Evolutionary conservation across 1,140 invertebrate genomes (phyloP).

Genomic region (Drosophila serrata): DNA sequence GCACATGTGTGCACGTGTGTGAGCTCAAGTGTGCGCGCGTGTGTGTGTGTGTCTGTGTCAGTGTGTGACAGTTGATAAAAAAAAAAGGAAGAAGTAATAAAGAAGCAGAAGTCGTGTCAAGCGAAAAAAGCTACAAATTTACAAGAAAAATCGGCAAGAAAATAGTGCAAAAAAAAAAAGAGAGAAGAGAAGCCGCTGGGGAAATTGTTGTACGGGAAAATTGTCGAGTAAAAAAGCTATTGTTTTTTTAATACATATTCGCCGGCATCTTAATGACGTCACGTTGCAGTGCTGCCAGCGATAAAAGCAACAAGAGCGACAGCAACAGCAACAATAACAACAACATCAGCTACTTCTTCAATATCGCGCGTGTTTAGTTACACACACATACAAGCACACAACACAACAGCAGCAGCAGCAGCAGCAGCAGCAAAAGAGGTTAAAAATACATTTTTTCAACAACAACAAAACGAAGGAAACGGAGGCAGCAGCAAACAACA

Average conservation of each 20-base stretch:
- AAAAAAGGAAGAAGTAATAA: slow-evolving; percentile 9
- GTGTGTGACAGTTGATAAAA: slow-evolving; percentile 36
- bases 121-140: slow-evolving; percentile 1
- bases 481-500: slow-evolving; percentile 25
- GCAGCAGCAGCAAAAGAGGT: slow-evolving; percentile 21
- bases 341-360: slow-evolving; percentile 14
- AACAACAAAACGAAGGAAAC: slow-evolving; percentile 28
- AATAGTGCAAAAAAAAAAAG: slow-evolving; percentile 20
- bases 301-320: slow-evolving; percentile 26
- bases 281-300: slow-evolving; percentile 39
- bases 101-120: slow-evolving; percentile 6
- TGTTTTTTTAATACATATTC: slow-evolving; percentile 43
- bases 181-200: slow-evolving; percentile 25
- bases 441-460: slow-evolving; percentile 55
- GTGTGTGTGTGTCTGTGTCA: slow-evolving; percentile 8
- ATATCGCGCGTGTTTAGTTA: slow-evolving; percentile 44
- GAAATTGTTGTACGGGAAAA: slow-evolving; percentile 28
- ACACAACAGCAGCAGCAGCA: not conserved
- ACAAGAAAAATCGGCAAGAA: slow-evolving; percentile 7
- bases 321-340: not conserved
- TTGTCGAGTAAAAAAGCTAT: slow-evolving; percentile 22
- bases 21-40: slow-evolving; percentile 17
- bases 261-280: slow-evolving; percentile 80
- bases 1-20: slow-evolving; percentile 24
- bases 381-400: not conserved